A percentile compares a stretch with the other conserved stretches of the same genome.
These are phyloP conservation scores for Sebastes iracundus DNA, from an alignment of 2,797 vertebrate genomes.

Conservation along the genomic window DNA sequence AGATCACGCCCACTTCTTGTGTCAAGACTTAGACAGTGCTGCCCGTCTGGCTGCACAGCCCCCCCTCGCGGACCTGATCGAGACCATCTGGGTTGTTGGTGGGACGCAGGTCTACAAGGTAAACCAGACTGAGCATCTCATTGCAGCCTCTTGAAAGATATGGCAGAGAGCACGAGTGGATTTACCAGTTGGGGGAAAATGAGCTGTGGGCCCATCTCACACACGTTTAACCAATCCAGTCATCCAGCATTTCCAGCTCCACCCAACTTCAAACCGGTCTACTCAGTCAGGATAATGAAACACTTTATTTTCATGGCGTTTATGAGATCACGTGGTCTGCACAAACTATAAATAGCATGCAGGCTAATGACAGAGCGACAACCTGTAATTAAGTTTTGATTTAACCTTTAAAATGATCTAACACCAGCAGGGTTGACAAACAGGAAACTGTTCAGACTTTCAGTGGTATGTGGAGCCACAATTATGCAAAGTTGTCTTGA, in stretches of 20 bases:
- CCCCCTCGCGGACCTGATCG: conserved; percentile 74
- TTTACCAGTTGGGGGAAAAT: neutral
- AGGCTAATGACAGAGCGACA: neutral
- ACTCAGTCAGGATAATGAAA: neutral
- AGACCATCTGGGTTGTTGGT: conserved; percentile 86
- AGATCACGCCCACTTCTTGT: conserved; percentile 77
- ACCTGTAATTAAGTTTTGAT: neutral
- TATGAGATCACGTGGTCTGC: neutral
- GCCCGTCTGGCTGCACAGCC: conserved; percentile 60
- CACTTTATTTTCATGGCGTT: neutral
- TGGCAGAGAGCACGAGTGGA: no score
- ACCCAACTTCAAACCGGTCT: neutral
- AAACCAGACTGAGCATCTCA: neutral
- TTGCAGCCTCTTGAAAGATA: no score
- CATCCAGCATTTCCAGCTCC: neutral
- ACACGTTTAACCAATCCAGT: neutral
- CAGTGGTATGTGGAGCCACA: no score
- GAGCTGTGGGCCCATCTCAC: neutral
- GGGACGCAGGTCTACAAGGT: conserved; percentile 82
- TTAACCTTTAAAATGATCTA: neutral
- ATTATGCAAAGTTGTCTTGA: neutral
- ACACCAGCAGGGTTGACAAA: neutral
- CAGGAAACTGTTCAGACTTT: neutral
- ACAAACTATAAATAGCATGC: neutral
- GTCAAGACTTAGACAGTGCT: conserved; percentile 73